A percentile compares a stretch with the other conserved stretches of the same genome.
Evolutionary conservation across 2,888 invertebrate genomes (phyloP).

Genomic region (Timema cristinae): DNA sequence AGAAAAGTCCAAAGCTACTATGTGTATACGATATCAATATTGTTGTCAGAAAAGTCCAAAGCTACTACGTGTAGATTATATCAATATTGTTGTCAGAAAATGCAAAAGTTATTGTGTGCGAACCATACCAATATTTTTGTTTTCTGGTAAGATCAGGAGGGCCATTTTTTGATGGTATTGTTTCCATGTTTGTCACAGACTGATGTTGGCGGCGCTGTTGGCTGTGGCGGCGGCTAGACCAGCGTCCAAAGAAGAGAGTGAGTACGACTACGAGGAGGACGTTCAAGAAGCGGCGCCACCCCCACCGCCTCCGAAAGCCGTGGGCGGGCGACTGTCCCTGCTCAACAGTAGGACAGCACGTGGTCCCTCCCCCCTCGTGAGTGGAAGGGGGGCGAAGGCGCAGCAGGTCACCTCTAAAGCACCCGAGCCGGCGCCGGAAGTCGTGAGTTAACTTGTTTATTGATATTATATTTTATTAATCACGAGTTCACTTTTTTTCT

Average conservation of each 20-base stretch:
- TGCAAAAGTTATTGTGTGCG: too few species aligned
- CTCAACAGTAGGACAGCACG: constrained; percentile 18
- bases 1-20: too few species aligned
- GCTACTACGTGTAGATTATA: too few species aligned
- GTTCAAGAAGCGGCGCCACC: constrained; percentile 10
- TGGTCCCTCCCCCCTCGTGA: constrained; percentile 23
- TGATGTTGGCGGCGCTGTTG: constrained; percentile 8
- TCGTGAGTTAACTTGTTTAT: background rate
- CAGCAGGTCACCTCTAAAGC: constrained; percentile 13
- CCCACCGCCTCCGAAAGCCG: constrained; percentile 10
- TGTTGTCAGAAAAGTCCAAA: too few species aligned
- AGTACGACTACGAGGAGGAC: constrained; percentile 25
- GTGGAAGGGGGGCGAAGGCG: constrained; percentile 11
- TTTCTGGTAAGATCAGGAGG: too few species aligned
- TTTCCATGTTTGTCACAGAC: background rate
- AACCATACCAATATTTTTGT: too few species aligned
- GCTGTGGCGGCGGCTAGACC: constrained; percentile 12
- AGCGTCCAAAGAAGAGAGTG: constrained; percentile 18
- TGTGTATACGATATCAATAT: too few species aligned
- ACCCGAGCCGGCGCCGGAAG: constrained; percentile 9
- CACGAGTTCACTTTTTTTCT: too few species aligned
- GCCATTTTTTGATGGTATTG: too few species aligned
- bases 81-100: too few species aligned
- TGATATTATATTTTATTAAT: too few species aligned
- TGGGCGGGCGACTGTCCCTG: constrained; percentile 17